Evolutionary conservation across 2,797 vertebrate genomes (phyloP), one percentile per base, ranked within the genome.

Genomic region (Sebastes paucispinis): DNA sequence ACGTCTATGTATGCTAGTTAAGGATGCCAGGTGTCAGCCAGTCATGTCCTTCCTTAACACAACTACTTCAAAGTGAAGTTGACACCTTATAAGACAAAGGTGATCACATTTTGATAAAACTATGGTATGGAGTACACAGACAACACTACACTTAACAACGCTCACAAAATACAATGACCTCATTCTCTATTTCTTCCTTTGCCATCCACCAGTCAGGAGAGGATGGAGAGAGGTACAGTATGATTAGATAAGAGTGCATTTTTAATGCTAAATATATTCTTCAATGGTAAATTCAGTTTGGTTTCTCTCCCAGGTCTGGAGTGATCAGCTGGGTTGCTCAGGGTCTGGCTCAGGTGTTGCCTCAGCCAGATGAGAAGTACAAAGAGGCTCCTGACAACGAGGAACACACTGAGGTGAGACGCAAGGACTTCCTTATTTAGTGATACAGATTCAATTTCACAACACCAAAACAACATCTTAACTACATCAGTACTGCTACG

Each of bases 261-360:
- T 65, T 11, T 54, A 3, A n/a, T 1, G 9, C 64, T 65, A 24
- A 31, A 29, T 43, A 16, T 13, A 4, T 25, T 31, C 5, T 69
- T 47, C 3, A 50, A 47, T 74, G 3, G 6, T 39, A 4, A 73
- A 67, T 4, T 36, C 1, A 27, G 2, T 5, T 3, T 1, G 36
- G 43, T 71, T 85, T 66, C 60, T 47, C 14, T 73, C 0, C 2
- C 86, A 98, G 97, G 89, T 8, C 92, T 1, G 93, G 95, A 3
- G 90, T 98, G 34, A 90, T 98, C 2, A 86, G 24, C 65, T 99
- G 98, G 97, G 94, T 99, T 8, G 82, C 94, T n/a, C 96, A 97
- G 70, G 96, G 96, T 75, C 94, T 98, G 22, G 96, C 94, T 79
- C 97, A 95, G 81, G 95, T 98, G 22, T 74, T 99, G 29, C 98